These are phyloP conservation scores for Coptodon bakossiorum DNA, from an alignment of 2,113 vertebrate species.

Conservation along the genomic window DNA sequence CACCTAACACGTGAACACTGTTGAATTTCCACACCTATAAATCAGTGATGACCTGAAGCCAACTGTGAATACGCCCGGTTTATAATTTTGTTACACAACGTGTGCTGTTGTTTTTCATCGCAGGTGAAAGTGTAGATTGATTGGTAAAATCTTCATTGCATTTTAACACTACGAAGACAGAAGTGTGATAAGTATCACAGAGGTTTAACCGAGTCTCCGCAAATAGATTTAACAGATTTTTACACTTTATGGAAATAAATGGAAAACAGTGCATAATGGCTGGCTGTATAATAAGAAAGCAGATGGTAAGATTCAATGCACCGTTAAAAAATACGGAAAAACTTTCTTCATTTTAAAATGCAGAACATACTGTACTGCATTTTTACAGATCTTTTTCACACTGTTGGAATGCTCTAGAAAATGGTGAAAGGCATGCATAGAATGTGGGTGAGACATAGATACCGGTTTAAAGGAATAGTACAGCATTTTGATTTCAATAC, in stretches of 20 bases:
- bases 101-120: background rate
- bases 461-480: background rate
- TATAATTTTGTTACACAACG: background rate
- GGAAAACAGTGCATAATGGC: background rate
- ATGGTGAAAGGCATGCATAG: background rate
- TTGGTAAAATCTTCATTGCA: background rate
- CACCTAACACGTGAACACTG: background rate
- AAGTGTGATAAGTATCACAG: conserved; percentile 2
- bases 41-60: background rate
- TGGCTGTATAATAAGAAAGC: background rate
- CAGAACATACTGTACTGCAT: background rate
- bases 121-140: background rate
- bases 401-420: background rate
- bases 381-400: background rate
- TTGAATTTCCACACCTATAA: background rate
- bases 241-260: background rate
- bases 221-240: conserved; percentile 10
- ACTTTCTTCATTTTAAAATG: background rate
- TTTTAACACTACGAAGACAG: background rate
- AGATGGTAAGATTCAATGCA: background rate
- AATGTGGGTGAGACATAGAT: background rate
- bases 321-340: background rate
- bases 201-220: background rate
- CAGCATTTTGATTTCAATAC: background rate
- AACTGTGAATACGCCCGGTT: background rate